Base-by-base conservation (phyloP, 2,113 vertebrate genomes). In the Microtus pennsylvanicus region DNA sequence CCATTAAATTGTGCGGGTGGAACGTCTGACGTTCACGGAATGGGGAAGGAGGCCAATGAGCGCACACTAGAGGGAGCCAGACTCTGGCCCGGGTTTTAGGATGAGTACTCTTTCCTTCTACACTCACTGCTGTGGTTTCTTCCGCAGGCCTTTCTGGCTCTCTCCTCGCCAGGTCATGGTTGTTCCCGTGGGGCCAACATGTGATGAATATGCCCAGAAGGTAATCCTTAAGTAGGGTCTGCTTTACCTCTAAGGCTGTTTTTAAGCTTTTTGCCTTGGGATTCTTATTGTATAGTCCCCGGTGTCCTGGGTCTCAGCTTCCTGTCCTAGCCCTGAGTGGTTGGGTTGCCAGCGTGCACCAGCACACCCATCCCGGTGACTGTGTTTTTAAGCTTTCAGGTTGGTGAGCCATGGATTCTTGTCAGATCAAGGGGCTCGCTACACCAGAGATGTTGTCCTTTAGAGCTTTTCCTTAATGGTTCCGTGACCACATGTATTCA, bases 141-240 rank as follows among this genome's bases (percentile, higher is more conserved):
- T 95, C 94, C 72, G 28, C 92, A 99, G 99, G 99, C 99, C 99
- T 0, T 98, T 99, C 91, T 99, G 99, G 99, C 98, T 99, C 77
- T 99, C 99, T 67, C 99, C 99, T 63, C 98, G 98, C 92, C 99
- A 99, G 95, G 99, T 99, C 85, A 99, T 99, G 99, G 99, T 99
- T 4, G 98, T 99, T 76, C 99, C 99, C 6, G 99, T 99, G 93
- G 99, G 99, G 97, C 99, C 99, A 65, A 99, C 99, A 0, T 99
- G 99, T 98, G 99, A 99, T 55, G 99, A 99, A 5, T 99, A 99
- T 91, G 99, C 99, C 76, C 99, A 99, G 98, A 99, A 99, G 99
- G 99, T 99, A 89, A 98, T 28, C 70, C 21, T 70, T 87, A 83
- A 58, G 3, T 65, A 38, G 1, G 22, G 26, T 77, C 88, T 22